Conservation (phyloP, 2,888 invertebrate genomes). For the Yponomeuta plumbellus region DNA sequence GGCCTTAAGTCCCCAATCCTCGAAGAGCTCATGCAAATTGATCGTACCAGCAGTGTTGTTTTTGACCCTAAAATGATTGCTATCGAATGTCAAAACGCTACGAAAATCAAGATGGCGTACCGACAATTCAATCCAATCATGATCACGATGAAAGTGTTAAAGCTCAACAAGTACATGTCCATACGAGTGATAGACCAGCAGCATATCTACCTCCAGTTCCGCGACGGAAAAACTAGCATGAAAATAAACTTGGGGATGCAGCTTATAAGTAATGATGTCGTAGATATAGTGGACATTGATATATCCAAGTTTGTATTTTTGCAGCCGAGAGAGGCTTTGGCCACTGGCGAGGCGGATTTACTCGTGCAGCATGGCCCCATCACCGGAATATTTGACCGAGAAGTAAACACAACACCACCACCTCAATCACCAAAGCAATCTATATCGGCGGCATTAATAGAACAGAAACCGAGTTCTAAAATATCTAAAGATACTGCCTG, state of each 20-base stretch:
- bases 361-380: background rate
- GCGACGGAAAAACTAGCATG: conserved; percentile 31
- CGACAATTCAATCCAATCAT: background rate
- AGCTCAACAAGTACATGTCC: conserved; percentile 23
- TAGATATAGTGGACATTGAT: conserved; percentile 27
- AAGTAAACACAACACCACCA: background rate
- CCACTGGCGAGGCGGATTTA: background rate
- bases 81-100: background rate
- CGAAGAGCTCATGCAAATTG: background rate
- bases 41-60: background rate
- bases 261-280: conserved; percentile 54
- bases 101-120: background rate
- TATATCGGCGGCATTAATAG: background rate
- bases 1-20: background rate
- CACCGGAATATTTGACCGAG: background rate
- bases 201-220: conserved; percentile 40
- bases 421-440: background rate
- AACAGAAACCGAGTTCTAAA: background rate
- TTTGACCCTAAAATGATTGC: background rate
- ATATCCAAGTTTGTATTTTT: background rate
- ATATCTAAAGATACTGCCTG: background rate
- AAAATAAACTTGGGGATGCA: conserved; percentile 52
- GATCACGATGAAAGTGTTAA: background rate
- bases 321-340: background rate
- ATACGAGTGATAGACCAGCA: conserved; percentile 44